Evolutionary conservation across 2,888 invertebrate genomes (phyloP), one percentile per base, ranked within the genome.

Genomic region (Serrognathus titanus): DNA sequence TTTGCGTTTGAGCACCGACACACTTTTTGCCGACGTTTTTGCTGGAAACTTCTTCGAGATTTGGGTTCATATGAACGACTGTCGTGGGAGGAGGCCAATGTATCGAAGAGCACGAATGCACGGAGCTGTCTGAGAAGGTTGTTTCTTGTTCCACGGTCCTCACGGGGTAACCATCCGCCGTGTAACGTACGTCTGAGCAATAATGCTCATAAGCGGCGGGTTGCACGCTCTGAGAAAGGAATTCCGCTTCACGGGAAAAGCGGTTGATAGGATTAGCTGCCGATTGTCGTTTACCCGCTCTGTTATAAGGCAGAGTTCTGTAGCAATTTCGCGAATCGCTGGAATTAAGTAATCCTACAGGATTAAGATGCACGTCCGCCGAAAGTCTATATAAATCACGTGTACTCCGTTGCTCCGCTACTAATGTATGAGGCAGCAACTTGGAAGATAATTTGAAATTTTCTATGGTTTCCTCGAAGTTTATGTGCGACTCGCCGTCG

Each of bases 261-360:
- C 85, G 79, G 59, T 64, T 76, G 9, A 80, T 78, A 1, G 82
- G 81, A 59, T 81, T 81, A 5, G 81, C 81, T 2, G 82, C 81
- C 31, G 81, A 80, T 57, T 79, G 74, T 64, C 79, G 71, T 61
- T 85, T 83, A 16, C 60, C 59, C 47, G 77, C 76, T 54, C 88
- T 80, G 69, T 89, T 89, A 71, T 90, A 87, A 3, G 91, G 92
- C 65, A 92, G 76, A 6, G 92, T 92, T 69, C 89, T 85, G 72
- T 91, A 91, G 73, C 85, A 88, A 64, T 78, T 79, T 57, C 87
- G 81, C 8, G 89, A 89, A 69, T 87, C 89, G 62, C 89, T 89
- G 63, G 83, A 85, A 63, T 89, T 88, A 64, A 90, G 79, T 72
- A 90, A 88, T 70, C 86, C 86, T n/a, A 87, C 86, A 0, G 89